Evolutionary conservation across 2,113 vertebrate genomes (phyloP).

Genomic region (Caloenas nicobarica): DNA sequence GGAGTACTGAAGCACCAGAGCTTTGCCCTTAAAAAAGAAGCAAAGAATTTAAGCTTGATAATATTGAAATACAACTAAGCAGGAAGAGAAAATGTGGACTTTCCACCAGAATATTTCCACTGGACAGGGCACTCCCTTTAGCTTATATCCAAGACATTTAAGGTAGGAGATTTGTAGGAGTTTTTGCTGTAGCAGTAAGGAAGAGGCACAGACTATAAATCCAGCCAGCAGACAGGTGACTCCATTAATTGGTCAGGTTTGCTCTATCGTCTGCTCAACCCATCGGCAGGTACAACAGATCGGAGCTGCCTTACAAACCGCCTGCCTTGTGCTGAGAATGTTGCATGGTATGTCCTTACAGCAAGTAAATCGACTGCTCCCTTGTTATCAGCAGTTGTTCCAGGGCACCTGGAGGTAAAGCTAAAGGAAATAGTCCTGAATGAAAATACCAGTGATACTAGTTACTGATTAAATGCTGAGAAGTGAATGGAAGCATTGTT

Average conservation of each 20-base stretch:
- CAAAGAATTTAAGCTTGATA: neutral
- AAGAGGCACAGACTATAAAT: neutral
- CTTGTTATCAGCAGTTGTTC: neutral
- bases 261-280: neutral
- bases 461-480: conserved; percentile 28
- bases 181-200: neutral
- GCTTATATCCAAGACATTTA: neutral
- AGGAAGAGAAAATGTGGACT: neutral
- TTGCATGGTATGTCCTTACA: neutral
- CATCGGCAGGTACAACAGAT: neutral
- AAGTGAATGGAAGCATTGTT: neutral
- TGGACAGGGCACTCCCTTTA: accelerated
- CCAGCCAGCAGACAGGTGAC: neutral
- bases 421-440: neutral
- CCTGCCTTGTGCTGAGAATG: neutral
- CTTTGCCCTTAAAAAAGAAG: conserved; percentile 24
- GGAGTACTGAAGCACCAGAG: conserved; percentile 18
- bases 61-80: neutral
- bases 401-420: neutral
- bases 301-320: neutral
- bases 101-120: neutral
- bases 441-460: neutral
- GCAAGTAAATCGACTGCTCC: neutral
- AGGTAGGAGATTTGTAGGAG: neutral
- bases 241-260: neutral